Evolutionary conservation across 2,888 invertebrate species (phyloP), one percentile per base, ranked within the genome.

Genomic region (Acleris literana): DNA sequence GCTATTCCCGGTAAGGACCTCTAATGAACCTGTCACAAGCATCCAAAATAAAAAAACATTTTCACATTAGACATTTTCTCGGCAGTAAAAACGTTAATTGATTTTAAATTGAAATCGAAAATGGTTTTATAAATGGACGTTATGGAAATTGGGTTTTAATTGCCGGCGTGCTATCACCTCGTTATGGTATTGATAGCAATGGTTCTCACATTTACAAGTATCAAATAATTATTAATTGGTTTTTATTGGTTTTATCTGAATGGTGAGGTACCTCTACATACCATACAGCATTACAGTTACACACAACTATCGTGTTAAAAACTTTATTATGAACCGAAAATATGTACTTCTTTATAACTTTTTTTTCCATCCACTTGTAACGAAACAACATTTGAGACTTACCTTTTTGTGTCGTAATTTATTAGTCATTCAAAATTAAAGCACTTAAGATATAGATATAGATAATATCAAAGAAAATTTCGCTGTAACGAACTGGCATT

Each of bases 1-100:
- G 69, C 68, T 68, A 76, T 82, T 87, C 88, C 88, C 84, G 83
- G 79, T 90, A 56, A 56, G 65, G 65, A 65, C 56, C 55, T 61
- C 51, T 61, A 61, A 65, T 56, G 65, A 61, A 65, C 65, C 65
- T 61, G 65, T 65, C 65, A 64, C 64, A 64, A 48, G 60, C 44
- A 51, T 61, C 39, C 20, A 51, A 65, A 65, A 61, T 65, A 65
- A 59, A 54, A 39, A 13, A 1, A 39, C 13, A 39, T 39, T 39
- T 39, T 44, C n/a, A n/a, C 22, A 46, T 25, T 44, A 57, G 33
- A 54, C 33, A 46, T 57, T 52, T 52, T 53, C 52, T 20, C 17
- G 51, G 33, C 46, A 43, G 39, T 64, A 64, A 59, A 65, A 55
- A 54, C 9, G 46, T 33, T 65, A 52, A 61, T 66, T 46, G 43